Conservation (phyloP, 2,113 vertebrate species). For the Dicentrarchus labrax region DNA sequence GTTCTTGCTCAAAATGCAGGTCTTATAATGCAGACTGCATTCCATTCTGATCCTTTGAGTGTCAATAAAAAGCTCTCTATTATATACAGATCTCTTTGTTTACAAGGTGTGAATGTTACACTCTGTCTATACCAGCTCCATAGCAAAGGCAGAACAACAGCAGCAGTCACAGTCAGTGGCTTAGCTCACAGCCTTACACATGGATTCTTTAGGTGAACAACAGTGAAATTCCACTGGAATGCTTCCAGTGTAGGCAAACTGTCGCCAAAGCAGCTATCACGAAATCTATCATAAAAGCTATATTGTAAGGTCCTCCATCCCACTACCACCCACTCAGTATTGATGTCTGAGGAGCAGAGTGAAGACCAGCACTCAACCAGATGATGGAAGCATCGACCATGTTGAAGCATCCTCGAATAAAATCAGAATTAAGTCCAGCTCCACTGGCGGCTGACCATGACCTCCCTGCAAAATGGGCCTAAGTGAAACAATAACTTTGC, state of each 20-base stretch:
- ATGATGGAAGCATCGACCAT: neutral
- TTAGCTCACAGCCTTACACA: too few relatives aligned
- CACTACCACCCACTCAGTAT: neutral
- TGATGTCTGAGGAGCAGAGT: neutral
- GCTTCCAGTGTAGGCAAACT: neutral
- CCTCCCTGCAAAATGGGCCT: neutral
- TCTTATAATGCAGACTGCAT: too few relatives aligned
- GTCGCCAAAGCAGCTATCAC: neutral
- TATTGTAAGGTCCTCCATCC: neutral
- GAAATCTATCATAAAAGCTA: too few relatives aligned
- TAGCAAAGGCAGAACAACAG: too few relatives aligned
- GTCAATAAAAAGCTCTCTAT: too few relatives aligned
- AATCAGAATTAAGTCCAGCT: neutral
- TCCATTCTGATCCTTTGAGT: too few relatives aligned
- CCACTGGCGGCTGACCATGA: neutral
- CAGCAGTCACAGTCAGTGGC: too few relatives aligned
- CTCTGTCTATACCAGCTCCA: too few relatives aligned
- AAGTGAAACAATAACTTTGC: neutral
- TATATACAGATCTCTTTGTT: too few relatives aligned
- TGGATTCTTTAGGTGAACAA: neutral
- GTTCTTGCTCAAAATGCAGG: too few relatives aligned
- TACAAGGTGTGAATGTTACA: too few relatives aligned
- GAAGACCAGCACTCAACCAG: neutral
- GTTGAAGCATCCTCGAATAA: neutral
- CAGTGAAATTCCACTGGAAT: neutral